Base-by-base conservation (phyloP, 2,797 vertebrate genomes). In the Limosa lapponica region DNA sequence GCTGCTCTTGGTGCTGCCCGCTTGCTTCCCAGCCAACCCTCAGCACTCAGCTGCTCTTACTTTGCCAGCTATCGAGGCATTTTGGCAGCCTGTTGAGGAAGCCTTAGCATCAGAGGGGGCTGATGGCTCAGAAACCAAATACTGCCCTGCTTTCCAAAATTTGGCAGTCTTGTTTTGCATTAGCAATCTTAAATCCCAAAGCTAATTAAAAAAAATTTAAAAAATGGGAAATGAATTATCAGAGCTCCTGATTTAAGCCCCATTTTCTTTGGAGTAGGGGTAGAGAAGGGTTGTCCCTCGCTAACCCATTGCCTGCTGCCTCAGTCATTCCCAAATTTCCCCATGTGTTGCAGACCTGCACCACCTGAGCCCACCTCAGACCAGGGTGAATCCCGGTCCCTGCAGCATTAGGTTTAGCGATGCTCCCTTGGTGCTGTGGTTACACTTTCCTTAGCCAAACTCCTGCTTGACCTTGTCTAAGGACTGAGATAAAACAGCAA, bases 351-450 rank as follows among this genome's bases (percentile, higher is more conserved):
- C 48, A 48, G 69, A 77, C 8, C 58, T 80, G 58, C 32, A 10
- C 32, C 39, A n/a, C 36, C 66, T 15, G 8, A 41, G n/a, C 11
- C 16, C 5, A 0, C 15, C 57, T 51, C 34, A 25, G 51, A 27
- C 18, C 1, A 1, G 22, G 48, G 28, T 4, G 2, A 39, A 36
- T 36, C 64, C 67, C 2, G 0, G 51, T 9, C 52, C 57, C 77
- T 13, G 37, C 7, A 11, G 15, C 1, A 2, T 17, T 46, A 30
- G 19, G 28, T 4, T 69, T 3, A 66, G 27, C 6, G 37, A 48
- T 74, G 66, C 20, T 66, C 64, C 48, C 23, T 67, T 4, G 2
- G 46, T 20, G 57, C 43, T 54, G 43, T 10, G 11, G 32, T n/a
- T 25, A 10, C 28, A 8, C 18, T 57, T 43, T 69, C 55, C 75